A percentile compares a stretch with the other conserved stretches of the same genome.
Evolutionary conservation across 30 jellyfish, hydroid and myxozoan genomes (phyloP).

Genomic region (Hydra vulgaris): DNA sequence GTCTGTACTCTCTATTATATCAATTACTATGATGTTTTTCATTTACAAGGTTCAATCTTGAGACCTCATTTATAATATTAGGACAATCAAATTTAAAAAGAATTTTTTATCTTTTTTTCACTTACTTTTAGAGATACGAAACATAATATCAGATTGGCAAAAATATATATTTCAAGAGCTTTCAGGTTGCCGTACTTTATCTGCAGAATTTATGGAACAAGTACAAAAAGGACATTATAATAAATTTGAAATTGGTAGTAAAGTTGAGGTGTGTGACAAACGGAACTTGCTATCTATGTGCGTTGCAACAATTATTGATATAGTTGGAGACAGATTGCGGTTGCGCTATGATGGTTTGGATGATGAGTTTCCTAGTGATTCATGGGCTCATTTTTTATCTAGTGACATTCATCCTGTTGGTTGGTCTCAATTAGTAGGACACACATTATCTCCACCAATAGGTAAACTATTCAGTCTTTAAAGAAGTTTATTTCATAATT

Average conservation of each 20-base stretch:
- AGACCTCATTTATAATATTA: too few relatives aligned
- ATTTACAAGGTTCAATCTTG: too few relatives aligned
- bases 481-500: not conserved
- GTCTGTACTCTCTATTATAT: too few relatives aligned
- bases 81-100: not conserved
- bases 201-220: constrained; percentile 73
- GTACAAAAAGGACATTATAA: constrained; percentile 71
- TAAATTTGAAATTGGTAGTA: constrained; percentile 85
- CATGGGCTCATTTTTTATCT: constrained; percentile 69
- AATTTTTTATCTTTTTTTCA: too few relatives aligned
- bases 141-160: constrained; percentile 56
- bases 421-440: constrained; percentile 96
- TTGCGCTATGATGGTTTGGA: constrained; percentile 91
- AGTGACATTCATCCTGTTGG: constrained; percentile 96
- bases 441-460: constrained; percentile 75
- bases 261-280: constrained; percentile 79
- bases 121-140: not conserved
- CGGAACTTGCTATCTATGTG: constrained; percentile 82
- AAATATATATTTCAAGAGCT: constrained; percentile 62
- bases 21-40: too few relatives aligned
- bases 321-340: constrained; percentile 86
- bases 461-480: too few relatives aligned
- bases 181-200: constrained; percentile 87
- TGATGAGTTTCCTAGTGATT: constrained; percentile 58
- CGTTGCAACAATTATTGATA: constrained; percentile 86